phyloP scores from a whole-genome alignment of 2,888 invertebrate genomes.

The Chrysina gloriosa region DNA sequence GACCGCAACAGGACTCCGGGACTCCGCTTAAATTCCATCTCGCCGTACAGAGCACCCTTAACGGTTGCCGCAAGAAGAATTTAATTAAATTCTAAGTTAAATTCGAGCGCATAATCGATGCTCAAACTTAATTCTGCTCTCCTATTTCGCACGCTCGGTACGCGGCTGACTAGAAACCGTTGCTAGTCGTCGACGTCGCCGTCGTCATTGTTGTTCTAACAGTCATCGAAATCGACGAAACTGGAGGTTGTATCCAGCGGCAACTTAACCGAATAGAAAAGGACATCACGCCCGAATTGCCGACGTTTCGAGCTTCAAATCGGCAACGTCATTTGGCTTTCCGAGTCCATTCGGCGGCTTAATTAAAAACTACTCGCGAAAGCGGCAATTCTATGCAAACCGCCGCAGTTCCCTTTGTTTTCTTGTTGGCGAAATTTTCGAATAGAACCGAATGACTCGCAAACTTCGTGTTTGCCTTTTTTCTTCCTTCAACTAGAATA shows the following conservation, averaged over 20 bases:
- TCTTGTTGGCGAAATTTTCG: too few relatives aligned
- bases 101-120: constrained; percentile 23
- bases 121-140: constrained; percentile 4
- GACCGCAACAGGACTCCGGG: neutral
- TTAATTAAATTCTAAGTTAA: constrained; percentile 35
- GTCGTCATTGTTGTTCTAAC: neutral
- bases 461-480: too few relatives aligned
- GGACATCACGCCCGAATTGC: constrained; percentile 14
- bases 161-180: neutral
- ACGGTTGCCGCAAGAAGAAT: neutral
- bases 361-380: constrained; percentile 28
- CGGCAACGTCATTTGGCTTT: neutral
- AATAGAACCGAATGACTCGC: too few relatives aligned
- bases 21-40: neutral
- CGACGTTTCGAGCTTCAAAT: constrained; percentile 21
- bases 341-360: constrained; percentile 20
- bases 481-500: too few relatives aligned
- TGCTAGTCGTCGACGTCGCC: neutral
- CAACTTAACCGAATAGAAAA: neutral
- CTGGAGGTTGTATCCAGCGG: neutral
- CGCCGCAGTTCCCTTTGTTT: too few relatives aligned
- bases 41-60: neutral
- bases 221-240: constrained; percentile 21
- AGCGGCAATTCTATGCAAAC: constrained; percentile 5
- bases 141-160: neutral